These are phyloP conservation scores for Aromia moschata DNA, from an alignment of 2,888 invertebrate genomes.

Conservation along the genomic window DNA sequence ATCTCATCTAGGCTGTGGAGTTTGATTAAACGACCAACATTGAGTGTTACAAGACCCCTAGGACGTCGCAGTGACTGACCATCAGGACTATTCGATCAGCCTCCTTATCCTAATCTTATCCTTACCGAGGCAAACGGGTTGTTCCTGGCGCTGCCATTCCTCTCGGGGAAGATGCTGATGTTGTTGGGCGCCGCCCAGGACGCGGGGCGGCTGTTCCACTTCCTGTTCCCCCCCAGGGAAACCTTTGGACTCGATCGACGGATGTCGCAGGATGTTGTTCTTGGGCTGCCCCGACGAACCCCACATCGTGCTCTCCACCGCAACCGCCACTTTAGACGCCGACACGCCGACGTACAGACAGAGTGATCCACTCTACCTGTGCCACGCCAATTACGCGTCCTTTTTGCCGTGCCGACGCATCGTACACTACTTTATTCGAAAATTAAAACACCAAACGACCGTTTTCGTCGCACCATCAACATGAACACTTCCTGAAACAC, in stretches of 20 bases:
- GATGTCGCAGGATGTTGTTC: constrained; percentile 36
- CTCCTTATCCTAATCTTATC: no score
- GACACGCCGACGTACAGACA: constrained; percentile 2
- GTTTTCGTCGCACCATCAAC: neutral
- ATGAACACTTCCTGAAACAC: constrained; percentile 9
- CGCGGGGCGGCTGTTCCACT: constrained; percentile 55
- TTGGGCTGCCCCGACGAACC: constrained; percentile 46
- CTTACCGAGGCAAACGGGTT: constrained; percentile 47
- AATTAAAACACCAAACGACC: no score
- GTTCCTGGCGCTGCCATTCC: constrained; percentile 27
- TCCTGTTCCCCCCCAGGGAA: constrained; percentile 54
- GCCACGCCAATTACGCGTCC: neutral
- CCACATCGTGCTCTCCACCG: constrained; percentile 35
- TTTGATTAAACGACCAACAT: no score
- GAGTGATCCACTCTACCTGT: no score
- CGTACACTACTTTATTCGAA: no score
- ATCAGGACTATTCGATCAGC: no score
- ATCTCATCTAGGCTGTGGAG: no score
- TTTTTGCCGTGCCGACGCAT: neutral
- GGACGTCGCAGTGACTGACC: no score
- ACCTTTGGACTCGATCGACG: constrained; percentile 35
- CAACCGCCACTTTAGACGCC: constrained; percentile 12
- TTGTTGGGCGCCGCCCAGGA: constrained; percentile 56
- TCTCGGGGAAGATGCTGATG: constrained; percentile 39
- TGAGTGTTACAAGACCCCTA: no score